Evolutionary conservation across 1,140 invertebrate genomes (phyloP).

Genomic region (Hylaeus volcanicus): DNA sequence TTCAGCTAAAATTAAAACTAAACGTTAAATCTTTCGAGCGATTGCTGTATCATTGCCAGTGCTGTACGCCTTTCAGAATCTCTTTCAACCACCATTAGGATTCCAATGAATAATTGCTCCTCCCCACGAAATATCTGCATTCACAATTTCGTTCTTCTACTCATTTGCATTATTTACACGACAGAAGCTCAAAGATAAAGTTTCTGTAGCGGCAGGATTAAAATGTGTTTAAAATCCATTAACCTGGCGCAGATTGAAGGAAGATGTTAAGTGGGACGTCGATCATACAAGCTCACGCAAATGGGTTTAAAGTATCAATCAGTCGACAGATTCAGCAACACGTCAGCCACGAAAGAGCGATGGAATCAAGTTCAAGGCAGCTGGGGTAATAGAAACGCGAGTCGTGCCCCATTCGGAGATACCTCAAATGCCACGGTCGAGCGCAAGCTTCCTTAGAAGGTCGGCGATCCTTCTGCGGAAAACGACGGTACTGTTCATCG

Average conservation of each 20-base stretch:
- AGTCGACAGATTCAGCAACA: background rate
- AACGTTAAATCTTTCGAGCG: too few relatives aligned
- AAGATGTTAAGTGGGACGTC: background rate
- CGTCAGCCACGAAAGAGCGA: slow-evolving; percentile 27
- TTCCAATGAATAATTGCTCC: too few relatives aligned
- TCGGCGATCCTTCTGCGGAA: slow-evolving; percentile 52
- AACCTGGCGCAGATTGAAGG: background rate
- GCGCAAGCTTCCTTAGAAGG: slow-evolving; percentile 69
- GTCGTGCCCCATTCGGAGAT: slow-evolving; percentile 54
- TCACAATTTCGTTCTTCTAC: too few relatives aligned
- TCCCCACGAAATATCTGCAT: too few relatives aligned
- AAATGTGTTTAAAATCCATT: background rate
- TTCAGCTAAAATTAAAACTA: too few relatives aligned
- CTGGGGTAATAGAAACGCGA: slow-evolving; percentile 64
- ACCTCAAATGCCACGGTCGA: slow-evolving; percentile 54
- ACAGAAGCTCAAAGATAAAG: too few relatives aligned
- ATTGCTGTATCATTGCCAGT: too few relatives aligned
- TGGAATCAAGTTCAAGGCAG: slow-evolving; percentile 70
- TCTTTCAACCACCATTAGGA: too few relatives aligned
- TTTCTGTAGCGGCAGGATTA: too few relatives aligned
- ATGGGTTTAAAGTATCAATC: background rate
- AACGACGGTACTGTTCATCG: slow-evolving; percentile 42
- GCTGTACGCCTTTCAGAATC: too few relatives aligned
- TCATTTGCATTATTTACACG: too few relatives aligned
- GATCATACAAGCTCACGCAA: slow-evolving; percentile 22